These are phyloP conservation scores for Hemaris fuciformis DNA, from an alignment of 2,888 invertebrate genomes.

Conservation along the genomic window DNA sequence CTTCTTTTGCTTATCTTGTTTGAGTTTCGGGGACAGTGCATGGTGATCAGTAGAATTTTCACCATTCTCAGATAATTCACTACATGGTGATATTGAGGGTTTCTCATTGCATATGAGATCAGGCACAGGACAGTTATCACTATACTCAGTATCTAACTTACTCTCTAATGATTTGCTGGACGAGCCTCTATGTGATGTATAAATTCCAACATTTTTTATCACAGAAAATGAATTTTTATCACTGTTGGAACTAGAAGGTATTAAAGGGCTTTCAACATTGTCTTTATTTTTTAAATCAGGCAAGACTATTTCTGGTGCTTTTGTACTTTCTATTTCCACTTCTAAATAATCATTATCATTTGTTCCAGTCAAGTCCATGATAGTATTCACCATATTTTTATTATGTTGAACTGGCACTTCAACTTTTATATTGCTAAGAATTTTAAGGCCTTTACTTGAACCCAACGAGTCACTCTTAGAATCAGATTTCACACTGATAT, in stretches of 20 bases:
- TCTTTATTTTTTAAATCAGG: slow-evolving; percentile 70
- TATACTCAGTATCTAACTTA: slow-evolving; percentile 66
- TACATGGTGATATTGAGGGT: slow-evolving; percentile 75
- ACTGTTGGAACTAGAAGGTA: slow-evolving; percentile 48
- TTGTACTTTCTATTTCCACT: slow-evolving; percentile 32
- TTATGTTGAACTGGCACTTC: slow-evolving; percentile 76
- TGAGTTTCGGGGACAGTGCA: slow-evolving; percentile 51
- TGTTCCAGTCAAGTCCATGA: slow-evolving; percentile 70
- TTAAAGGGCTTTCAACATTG: slow-evolving; percentile 44
- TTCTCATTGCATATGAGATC: slow-evolving; percentile 79
- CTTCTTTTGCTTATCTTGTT: slow-evolving; percentile 32
- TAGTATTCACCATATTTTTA: slow-evolving; percentile 71
- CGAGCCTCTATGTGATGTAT: slow-evolving; percentile 55
- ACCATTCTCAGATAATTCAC: slow-evolving; percentile 71
- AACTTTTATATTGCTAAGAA: slow-evolving; percentile 78
- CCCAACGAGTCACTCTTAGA: slow-evolving; percentile 49
- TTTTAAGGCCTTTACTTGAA: slow-evolving; percentile 69
- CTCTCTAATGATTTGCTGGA: slow-evolving; percentile 52
- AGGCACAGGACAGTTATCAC: slow-evolving; percentile 72
- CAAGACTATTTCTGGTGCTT: slow-evolving; percentile 64
- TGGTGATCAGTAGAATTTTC: slow-evolving; percentile 65
- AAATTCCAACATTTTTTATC: slow-evolving; percentile 70
- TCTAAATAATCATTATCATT: slow-evolving; percentile 56
- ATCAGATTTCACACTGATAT: slow-evolving; percentile 37
- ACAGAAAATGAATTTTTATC: slow-evolving; percentile 67